Evolutionary conservation across 1,140 invertebrate species (phyloP).

Genomic region (Ceratina calcarata): DNA sequence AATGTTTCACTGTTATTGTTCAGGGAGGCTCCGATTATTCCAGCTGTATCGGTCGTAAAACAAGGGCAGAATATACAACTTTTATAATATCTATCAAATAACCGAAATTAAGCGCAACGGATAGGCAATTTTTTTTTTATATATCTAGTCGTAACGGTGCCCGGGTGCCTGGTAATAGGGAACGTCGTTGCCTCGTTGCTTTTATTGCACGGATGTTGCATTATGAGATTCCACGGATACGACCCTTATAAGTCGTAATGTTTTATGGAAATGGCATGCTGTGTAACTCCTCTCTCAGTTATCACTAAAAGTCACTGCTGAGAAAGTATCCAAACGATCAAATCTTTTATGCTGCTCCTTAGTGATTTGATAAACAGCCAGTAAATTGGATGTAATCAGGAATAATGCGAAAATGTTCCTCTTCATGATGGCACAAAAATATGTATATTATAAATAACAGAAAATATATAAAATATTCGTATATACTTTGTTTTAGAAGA

Average conservation of each 20-base stretch:
- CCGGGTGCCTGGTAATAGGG: background rate
- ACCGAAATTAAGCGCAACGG: background rate
- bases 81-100: background rate
- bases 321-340: background rate
- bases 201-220: conserved; percentile 22
- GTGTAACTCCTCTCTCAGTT: conserved; percentile 6
- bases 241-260: conserved; percentile 25
- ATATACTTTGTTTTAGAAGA: no score
- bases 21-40: background rate
- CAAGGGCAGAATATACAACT: no score
- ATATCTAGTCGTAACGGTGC: background rate
- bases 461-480: no score
- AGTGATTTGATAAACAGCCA: background rate
- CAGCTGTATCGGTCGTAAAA: background rate
- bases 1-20: background rate
- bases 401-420: background rate
- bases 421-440: background rate
- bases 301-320: background rate
- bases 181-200: conserved; percentile 21
- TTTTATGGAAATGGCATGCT: conserved; percentile 20
- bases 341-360: background rate
- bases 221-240: conserved; percentile 9
- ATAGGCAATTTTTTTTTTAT: background rate
- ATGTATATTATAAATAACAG: no score
- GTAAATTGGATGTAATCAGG: background rate